Evolutionary conservation across 2,113 vertebrate genomes (phyloP).

Genomic region (Ictalurus furcatus): DNA sequence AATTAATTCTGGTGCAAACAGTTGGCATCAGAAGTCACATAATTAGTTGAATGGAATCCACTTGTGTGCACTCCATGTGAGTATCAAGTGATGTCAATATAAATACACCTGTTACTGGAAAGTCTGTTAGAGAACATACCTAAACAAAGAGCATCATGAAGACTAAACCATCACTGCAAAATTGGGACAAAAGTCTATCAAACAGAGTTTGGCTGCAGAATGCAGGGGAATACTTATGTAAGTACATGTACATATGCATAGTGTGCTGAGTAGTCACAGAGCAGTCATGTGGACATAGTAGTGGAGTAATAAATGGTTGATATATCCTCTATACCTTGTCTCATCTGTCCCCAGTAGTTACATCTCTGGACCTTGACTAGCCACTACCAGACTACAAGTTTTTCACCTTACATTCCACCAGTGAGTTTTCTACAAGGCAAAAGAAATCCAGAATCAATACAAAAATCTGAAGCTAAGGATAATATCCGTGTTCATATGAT

Average conservation of each 20-base stretch:
- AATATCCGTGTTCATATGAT: constrained; percentile 11
- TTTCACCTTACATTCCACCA: constrained; percentile 24
- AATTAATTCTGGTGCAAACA: background rate
- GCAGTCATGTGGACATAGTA: background rate
- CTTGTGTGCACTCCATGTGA: background rate
- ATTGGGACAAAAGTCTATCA: background rate
- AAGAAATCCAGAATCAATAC: background rate
- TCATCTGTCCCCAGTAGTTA: background rate
- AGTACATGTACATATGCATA: background rate
- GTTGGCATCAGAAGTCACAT: background rate
- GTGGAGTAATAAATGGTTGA: background rate
- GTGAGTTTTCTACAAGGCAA: background rate
- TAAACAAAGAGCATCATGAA: background rate
- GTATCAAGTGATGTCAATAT: background rate
- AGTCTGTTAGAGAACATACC: background rate
- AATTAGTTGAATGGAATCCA: background rate
- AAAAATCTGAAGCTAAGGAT: background rate
- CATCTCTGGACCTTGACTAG: constrained; percentile 34
- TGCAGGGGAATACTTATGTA: background rate
- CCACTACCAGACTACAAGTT: constrained; percentile 25
- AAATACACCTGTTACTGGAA: background rate
- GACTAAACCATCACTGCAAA: background rate
- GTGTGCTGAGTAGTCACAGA: background rate
- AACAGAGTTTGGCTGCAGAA: background rate
- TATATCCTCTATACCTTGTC: background rate